Conservation (phyloP, 64 coral and sea anemone genomes). For the Stylophora pistillata region DNA sequence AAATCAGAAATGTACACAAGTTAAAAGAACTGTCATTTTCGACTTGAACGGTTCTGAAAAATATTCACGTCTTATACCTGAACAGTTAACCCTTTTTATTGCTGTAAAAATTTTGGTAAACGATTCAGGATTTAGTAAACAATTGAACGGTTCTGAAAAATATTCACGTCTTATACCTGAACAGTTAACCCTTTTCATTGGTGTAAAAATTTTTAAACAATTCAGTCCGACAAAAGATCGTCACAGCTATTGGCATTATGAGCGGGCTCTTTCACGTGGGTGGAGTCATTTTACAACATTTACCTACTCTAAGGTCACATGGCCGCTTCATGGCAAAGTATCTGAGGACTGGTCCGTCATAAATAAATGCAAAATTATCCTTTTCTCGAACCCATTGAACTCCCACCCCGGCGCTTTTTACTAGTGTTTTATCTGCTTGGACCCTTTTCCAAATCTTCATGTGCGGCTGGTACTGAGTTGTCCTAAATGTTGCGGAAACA, state of each 20-base stretch:
- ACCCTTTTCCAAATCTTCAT: conserved; percentile 39
- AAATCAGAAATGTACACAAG: not conserved
- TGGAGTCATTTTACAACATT: not conserved
- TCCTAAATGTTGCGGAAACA: not conserved
- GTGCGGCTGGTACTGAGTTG: conserved; percentile 8
- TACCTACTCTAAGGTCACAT: conserved; percentile 19
- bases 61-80: too few relatives aligned
- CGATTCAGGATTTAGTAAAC: too few relatives aligned
- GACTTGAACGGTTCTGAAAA: too few relatives aligned
- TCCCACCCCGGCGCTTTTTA: not conserved
- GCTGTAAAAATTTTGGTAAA: too few relatives aligned
- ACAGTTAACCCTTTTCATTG: too few relatives aligned
- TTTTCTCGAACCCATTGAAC: conserved; percentile 2
- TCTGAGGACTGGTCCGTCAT: conserved; percentile 22
- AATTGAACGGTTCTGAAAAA: too few relatives aligned
- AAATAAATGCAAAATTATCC: not conserved
- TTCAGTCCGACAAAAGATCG: not conserved
- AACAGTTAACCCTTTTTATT: too few relatives aligned
- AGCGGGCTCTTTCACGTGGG: not conserved
- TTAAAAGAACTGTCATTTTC: too few relatives aligned
- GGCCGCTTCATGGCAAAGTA: conserved; percentile 26
- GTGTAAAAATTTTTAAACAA: too few relatives aligned
- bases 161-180: too few relatives aligned
- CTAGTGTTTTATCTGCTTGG: not conserved
- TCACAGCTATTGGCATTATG: not conserved